Evolutionary conservation across 2,888 invertebrate genomes (phyloP), one percentile per base, ranked within the genome.

Genomic region (Apodemia mormo): DNA sequence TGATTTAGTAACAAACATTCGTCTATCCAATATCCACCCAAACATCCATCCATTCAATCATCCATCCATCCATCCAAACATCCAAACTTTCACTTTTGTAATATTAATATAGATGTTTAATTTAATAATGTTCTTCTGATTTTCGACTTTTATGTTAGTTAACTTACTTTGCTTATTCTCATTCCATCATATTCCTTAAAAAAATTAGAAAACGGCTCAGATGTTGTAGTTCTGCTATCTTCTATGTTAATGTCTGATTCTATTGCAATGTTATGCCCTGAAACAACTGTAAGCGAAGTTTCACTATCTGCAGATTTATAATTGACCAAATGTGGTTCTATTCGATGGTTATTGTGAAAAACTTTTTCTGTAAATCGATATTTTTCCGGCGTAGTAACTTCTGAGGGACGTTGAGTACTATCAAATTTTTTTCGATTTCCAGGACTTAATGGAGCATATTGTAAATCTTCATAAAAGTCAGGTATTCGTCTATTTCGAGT

Each of bases 401-500:
- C 54, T 54, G 22, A 7, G 6, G 52, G 52, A 7, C 7, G 52
- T 54, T 22, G 52, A 7, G 52, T 54, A n/a, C 12, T 64, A 30
- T 33, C 14, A 33, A 22, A 2, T 12, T 3, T 64, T 37, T 64
- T 9, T 37, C n/a, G 14, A 33, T 10, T 9, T 10, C 8, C 37
- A 37, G 61, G 2, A 30, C 6, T 37, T 2, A 64, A 1, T 6
- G 61, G 61, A 7, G 61, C 61, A 8, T 64, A 64, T 64, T 64
- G 61, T n/a, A 64, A 37, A 64, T 64, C 33, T 14, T 33, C 33
- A n/a, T 14, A 37, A 14, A 33, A 7, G 8, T 64, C 33, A 33
- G 33, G 64, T 64, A 64, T 64, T 64, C n/a, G 30, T 33, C 64
- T 33, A n/a, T 64, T 64, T 33, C 37, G 33, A 37, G 61, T n/a